Conservation (phyloP, 2,113 vertebrate genomes). For the Nettapus auritus region DNA sequence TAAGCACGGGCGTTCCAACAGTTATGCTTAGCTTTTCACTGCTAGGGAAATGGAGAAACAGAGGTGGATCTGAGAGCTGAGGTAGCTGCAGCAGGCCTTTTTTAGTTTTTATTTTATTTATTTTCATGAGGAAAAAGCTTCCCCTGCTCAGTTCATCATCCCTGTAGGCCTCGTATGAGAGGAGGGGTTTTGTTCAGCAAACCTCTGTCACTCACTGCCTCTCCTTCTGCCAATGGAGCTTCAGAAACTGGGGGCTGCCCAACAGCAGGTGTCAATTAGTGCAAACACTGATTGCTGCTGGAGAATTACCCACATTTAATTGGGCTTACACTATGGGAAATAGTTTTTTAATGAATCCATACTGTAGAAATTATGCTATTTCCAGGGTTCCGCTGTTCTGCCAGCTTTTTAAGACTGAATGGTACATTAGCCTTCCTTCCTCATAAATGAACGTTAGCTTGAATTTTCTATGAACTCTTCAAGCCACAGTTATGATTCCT, state of each 20-base stretch:
- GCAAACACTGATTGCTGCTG: neutral
- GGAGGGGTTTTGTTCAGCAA: neutral
- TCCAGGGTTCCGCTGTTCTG: neutral
- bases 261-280: neutral
- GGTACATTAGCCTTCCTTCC: neutral
- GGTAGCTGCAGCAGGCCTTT: neutral
- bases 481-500: neutral
- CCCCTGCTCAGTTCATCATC: neutral
- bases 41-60: neutral
- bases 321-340: neutral
- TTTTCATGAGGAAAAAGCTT: neutral
- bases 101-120: no score
- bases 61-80: neutral
- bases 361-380: neutral
- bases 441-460: neutral
- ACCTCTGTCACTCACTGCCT: neutral
- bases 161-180: rapidly evolving
- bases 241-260: neutral
- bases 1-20: neutral
- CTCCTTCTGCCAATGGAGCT: neutral
- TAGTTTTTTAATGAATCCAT: neutral
- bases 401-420: neutral
- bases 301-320: neutral
- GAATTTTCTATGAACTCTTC: neutral
- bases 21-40: neutral